Evolutionary conservation across 2,797 vertebrate genomes (phyloP), one percentile per base, ranked within the genome.

Genomic region (Perodicticus potto): DNA sequence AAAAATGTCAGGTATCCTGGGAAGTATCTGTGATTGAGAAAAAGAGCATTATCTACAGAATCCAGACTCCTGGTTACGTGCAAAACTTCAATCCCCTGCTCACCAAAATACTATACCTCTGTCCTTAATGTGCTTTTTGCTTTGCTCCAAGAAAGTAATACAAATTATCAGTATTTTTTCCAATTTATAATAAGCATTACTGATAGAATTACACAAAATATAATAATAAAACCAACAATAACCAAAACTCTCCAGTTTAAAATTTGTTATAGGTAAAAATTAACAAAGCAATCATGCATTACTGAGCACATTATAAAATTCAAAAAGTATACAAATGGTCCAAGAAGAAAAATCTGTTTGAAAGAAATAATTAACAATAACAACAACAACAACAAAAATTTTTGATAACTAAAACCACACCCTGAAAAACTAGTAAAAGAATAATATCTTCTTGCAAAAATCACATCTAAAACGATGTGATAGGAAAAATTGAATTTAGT

Each of bases 391-490:
- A 77, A 94, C 32, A 59, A 53, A 67, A 83, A 91, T 37, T 87
- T 3, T 88, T 55, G 61, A 70, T 70, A 61, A 5, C 40, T 76
- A 91, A 89, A 86, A 81, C 9, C 9, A 12, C 7, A n/a, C 23
- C 65, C 32, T 76, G 2, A 69, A 94, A 91, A 94, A 89, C 43
- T 80, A 45, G 34, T n/a, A 94, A 92, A 88, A 55, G 14, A 69
- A 95, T n/a, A 27, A 72, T 86, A 91, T 72, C 32, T 65, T 80
- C n/a, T 86, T 74, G 32, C 5, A 76, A 93, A 92, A 34, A 89
- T 80, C 70, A 45, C 16, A 72, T 45, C 4, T 89, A 72, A 89
- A 85, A 89, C 20, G 11, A 40, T 93, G 45, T 45, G 9, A 45
- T 45, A 10, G 6, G 20, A 85, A 88, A 91, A 70, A 53, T 22